Percentiles rank a stretch among this genome's conserved stretches.
phyloP scores from a whole-genome alignment of 2,113 vertebrate genomes.

The Saguinus imperator region DNA sequence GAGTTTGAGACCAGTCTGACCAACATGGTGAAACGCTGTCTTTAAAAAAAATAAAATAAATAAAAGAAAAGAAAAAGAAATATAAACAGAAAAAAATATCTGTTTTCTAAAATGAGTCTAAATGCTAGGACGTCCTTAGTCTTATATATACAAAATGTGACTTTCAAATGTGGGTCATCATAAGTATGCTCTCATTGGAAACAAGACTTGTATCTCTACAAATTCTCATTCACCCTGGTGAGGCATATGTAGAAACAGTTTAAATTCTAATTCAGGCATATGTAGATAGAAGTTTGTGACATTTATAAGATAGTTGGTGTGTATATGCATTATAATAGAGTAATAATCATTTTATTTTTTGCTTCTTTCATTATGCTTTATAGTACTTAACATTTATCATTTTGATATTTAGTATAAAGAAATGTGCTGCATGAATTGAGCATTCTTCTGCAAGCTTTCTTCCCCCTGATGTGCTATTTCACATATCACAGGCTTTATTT shows the following conservation, averaged over 20 bases:
- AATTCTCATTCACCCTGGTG: slow-evolving; percentile 30
- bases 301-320: neutral
- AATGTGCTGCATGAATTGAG: slow-evolving; percentile 83
- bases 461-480: slow-evolving; percentile 79
- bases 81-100: too few species aligned
- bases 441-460: slow-evolving; percentile 76
- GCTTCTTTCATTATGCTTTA: slow-evolving; percentile 77
- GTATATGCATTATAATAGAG: neutral
- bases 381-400: slow-evolving; percentile 78
- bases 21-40: too few species aligned
- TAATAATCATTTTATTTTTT: slow-evolving; percentile 42
- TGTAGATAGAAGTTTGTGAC: slow-evolving; percentile 33
- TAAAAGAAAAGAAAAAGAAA: too few species aligned
- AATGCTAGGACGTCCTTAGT: slow-evolving; percentile 46
- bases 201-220: slow-evolving; percentile 29
- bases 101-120: slow-evolving; percentile 59
- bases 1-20: too few species aligned
- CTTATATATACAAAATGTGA: slow-evolving; percentile 24
- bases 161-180: slow-evolving; percentile 38
- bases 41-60: too few species aligned
- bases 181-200: slow-evolving; percentile 48
- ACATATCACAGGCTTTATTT: slow-evolving; percentile 79
- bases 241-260: slow-evolving; percentile 22
- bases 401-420: slow-evolving; percentile 81
- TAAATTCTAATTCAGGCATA: slow-evolving; percentile 25